Conservation (phyloP, 2,888 invertebrate genomes). For the Ectobius pallidus region DNA sequence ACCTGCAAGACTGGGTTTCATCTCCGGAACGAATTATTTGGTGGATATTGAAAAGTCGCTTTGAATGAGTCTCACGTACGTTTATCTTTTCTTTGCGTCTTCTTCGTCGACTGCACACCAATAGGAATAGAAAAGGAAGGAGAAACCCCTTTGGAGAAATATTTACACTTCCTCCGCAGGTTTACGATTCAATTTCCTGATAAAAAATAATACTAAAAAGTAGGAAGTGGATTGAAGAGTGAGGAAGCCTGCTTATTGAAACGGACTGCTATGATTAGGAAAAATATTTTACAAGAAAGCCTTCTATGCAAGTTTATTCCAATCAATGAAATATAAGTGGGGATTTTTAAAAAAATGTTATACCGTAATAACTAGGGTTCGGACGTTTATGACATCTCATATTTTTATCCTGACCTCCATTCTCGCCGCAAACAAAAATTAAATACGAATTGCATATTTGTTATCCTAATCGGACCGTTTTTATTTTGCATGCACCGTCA, state of each 20-base stretch:
- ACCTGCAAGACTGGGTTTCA: not conserved
- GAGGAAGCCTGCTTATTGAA: not conserved
- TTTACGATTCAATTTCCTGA: constrained; percentile 43
- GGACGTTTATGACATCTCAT: too few relatives aligned
- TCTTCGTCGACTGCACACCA: constrained; percentile 22
- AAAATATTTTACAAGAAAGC: too few relatives aligned
- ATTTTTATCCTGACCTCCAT: too few relatives aligned
- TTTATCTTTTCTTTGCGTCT: constrained; percentile 27
- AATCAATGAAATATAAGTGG: too few relatives aligned
- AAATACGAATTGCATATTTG: too few relatives aligned
- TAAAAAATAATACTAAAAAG: constrained; percentile 31
- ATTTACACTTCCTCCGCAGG: constrained; percentile 39
- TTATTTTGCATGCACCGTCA: too few relatives aligned
- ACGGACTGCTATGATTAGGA: not conserved
- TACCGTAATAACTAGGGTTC: too few relatives aligned
- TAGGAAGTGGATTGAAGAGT: constrained; percentile 8
- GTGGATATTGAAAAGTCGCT: constrained; percentile 19
- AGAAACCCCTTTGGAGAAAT: constrained; percentile 28
- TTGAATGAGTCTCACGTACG: constrained; percentile 27
- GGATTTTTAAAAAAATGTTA: too few relatives aligned
- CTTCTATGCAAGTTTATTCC: too few relatives aligned
- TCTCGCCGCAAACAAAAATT: too few relatives aligned
- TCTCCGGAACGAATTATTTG: constrained; percentile 26
- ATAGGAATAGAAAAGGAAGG: constrained; percentile 9
- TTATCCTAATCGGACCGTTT: too few relatives aligned